Evolutionary conservation across 1,140 invertebrate species (phyloP), one percentile per base, ranked within the genome.

Genomic region (Bombus terrestris): DNA sequence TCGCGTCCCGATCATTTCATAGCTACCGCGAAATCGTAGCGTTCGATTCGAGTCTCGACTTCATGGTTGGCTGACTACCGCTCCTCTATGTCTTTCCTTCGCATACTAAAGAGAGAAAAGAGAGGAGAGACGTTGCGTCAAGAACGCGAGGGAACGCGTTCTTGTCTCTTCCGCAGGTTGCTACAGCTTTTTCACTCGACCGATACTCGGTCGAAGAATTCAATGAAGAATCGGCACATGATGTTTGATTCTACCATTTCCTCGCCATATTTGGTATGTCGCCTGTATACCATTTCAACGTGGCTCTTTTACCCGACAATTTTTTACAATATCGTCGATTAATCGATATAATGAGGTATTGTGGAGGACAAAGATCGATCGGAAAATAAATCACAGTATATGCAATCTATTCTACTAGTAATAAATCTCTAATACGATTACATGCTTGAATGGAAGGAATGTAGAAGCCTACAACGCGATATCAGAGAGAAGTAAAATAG

Each of bases 11-110:
- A 79, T 90, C 76, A 72, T 91, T 92, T 86, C 89, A 87, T 88
- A 84, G 89, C 90, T 88, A 89, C 87, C 83, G 89, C 92, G 86
- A 93, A 89, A 92, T 92, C 92, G 93, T 87, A 88, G 92, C 93
- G 91, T 93, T 93, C 87, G 92, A 93, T 93, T 94, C 91, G 89
- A 92, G 92, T 86, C 91, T 93, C 88, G 77, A 88, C 87, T 95
- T 94, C 89, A 94, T 87, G 94, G 92, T 94, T 92, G 89, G 93
- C 92, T 93, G 94, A 81, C 79, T 83, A 93, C 94, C 92, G 92
- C 92, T 94, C 92, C 91, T 92, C 90, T 91, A 86, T 91, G 86
- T 83, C 86, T 93, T 91, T 91, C 87, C 89, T 92, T 87, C 78
- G 83, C 81, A 74, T 78, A 81, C 69, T 79, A 81, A 85, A 85